phyloP scores from a whole-genome alignment of 2,797 vertebrate genomes.

The Pteropus rufus region DNA sequence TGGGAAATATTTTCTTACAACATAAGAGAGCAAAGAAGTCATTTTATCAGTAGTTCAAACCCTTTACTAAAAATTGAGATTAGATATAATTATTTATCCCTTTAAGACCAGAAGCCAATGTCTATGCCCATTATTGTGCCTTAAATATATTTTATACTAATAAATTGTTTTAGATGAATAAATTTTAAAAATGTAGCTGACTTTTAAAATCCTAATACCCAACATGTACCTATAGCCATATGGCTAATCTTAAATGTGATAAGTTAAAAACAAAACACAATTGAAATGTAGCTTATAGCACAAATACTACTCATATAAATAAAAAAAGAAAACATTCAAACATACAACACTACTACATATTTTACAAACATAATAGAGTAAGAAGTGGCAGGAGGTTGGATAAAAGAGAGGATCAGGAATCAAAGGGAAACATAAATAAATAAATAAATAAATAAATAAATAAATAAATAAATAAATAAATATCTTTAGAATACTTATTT shows the following conservation, averaged over 20 bases:
- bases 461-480: neutral
- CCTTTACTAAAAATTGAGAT: neutral
- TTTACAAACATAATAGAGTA: neutral
- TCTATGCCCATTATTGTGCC: neutral
- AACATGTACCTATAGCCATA: neutral
- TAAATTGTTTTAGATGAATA: neutral
- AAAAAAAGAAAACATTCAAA: neutral
- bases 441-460: neutral
- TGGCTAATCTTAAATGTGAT: neutral
- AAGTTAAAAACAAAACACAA: neutral
- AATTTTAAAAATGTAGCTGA: neutral
- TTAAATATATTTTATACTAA: neutral
- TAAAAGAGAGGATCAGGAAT: neutral
- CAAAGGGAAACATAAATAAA: neutral
- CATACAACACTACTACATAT: neutral
- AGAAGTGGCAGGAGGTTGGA: neutral
- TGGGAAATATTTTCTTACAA: neutral
- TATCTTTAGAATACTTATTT: neutral
- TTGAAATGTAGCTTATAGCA: neutral
- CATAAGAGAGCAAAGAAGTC: neutral
- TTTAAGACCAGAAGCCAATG: neutral
- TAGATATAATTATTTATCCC: neutral
- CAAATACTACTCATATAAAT: neutral
- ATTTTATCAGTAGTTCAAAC: neutral
- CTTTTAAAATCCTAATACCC: neutral